Percentiles rank a stretch among this genome's conserved stretches.
phyloP scores from a whole-genome alignment of 37 sponge, comb jelly and placozoan genomes.

The Amphimedon queenslandica region DNA sequence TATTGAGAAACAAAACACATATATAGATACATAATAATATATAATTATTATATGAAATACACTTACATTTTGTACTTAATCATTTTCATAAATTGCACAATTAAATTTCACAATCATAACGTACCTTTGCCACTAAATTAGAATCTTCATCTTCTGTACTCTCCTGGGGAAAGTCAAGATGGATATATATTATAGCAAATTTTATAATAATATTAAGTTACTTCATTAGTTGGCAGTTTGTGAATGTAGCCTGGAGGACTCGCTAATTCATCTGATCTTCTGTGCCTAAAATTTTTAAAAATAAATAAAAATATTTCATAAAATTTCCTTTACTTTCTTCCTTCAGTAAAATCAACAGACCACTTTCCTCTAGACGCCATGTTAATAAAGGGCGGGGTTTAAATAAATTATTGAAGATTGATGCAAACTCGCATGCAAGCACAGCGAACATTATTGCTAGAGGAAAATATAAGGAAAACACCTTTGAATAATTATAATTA shows the following conservation, averaged over 20 bases:
- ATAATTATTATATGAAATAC: neutral
- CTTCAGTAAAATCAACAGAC: constrained; percentile 47
- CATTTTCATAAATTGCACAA: neutral
- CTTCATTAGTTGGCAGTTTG: no score
- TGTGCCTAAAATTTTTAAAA: neutral
- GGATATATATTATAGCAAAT: neutral
- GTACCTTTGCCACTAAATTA: constrained; percentile 46
- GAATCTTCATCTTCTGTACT: constrained; percentile 18
- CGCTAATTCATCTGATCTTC: neutral
- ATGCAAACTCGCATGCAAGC: no score
- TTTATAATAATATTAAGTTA: neutral
- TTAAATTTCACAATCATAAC: neutral
- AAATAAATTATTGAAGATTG: no score
- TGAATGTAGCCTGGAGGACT: constrained; percentile 46
- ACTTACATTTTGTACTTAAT: neutral
- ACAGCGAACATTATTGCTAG: no score
- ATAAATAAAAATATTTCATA: neutral
- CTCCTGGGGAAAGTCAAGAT: constrained; percentile 16
- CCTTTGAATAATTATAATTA: no score
- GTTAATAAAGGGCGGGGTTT: no score
- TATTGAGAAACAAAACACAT: constrained; percentile 6
- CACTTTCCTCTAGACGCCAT: constrained; percentile 17
- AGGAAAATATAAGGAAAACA: no score
- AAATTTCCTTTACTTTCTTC: constrained; percentile 19
- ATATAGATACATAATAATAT: neutral